Base-by-base conservation (phyloP, 2,113 vertebrate genomes). In the Coturnix japonica region DNA sequence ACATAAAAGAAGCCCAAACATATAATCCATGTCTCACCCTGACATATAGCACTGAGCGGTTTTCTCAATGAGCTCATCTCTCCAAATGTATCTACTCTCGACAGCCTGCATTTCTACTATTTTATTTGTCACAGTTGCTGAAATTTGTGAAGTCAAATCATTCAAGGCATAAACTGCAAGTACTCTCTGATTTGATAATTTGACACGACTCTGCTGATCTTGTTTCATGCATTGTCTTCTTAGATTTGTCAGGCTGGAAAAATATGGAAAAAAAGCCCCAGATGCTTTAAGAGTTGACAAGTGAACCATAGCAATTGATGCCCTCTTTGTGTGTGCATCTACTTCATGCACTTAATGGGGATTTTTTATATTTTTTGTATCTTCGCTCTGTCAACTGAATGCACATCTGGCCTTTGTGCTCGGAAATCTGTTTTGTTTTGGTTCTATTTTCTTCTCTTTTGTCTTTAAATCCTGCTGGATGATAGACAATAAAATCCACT, bases 201-300 rank as follows among this genome's bases (percentile, higher is more conserved):
- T 91, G 91, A 95, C 77, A 54, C 94, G 92, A 95, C 90, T 95
- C 59, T 91, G 80, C 63, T 93, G 90, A 95, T 97, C 91, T 92
- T 76, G 85, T 97, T 96, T 96, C 85, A 95, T 92, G 82, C 85
- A 74, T 91, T 92, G 94, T 93, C 93, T 84, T 92, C 67, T 94
- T 89, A 95, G 47, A 95, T 97, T 95, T 97, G 88, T 97, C 94
- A 96, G 90, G 57, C 89, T 92, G 85, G 44, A 81, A 91, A 93
- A 91, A 91, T 17, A 77, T 31, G 54, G 53, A 44, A 54, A 88
- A 88, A 44, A 89, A 94, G 57, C 59, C 51, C 4, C 6, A 81
- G 88, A 95, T 22, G 73, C 70, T 53, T 64, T 63, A 60, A 54
- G 44, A 88, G 82, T 22, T 94, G 90, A 75, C 87, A 95, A 93